Evolutionary conservation across 1,140 invertebrate species (phyloP).

Genomic region (Metaphire vulgaris): DNA sequence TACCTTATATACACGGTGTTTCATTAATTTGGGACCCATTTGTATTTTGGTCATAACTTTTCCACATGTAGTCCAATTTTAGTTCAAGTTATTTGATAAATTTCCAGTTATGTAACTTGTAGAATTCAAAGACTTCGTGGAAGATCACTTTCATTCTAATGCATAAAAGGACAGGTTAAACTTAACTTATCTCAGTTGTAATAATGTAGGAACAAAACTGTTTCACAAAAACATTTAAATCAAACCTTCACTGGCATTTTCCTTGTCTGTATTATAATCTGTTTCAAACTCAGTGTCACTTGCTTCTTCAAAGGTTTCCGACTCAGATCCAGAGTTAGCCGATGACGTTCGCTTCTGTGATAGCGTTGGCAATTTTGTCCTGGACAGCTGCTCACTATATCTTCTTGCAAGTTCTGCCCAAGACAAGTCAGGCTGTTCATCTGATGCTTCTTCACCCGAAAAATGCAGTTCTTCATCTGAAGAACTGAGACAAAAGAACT

Average conservation of each 20-base stretch:
- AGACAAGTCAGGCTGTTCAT: conserved; percentile 23
- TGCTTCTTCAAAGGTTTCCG: conserved; percentile 30
- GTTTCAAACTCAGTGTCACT: conserved; percentile 26
- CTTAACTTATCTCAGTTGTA: too few relatives aligned
- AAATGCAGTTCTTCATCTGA: conserved; percentile 27
- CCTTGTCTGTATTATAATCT: conserved; percentile 34
- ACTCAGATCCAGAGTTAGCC: conserved; percentile 14
- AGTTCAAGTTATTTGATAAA: too few relatives aligned
- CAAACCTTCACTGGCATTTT: conserved; percentile 10
- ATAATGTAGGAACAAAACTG: too few relatives aligned
- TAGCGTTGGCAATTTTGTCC: not conserved
- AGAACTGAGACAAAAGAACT: conserved; percentile 13
- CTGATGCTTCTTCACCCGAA: conserved; percentile 25
- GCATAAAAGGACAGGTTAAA: too few relatives aligned
- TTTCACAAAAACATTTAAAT: too few relatives aligned
- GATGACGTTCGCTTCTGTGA: not conserved
- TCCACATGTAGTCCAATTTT: too few relatives aligned
- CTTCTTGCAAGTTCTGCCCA: conserved; percentile 22
- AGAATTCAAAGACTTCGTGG: too few relatives aligned
- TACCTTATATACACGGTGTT: too few relatives aligned
- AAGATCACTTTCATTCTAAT: too few relatives aligned
- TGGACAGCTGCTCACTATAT: not conserved
- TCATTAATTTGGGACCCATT: too few relatives aligned
- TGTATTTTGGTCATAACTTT: too few relatives aligned
- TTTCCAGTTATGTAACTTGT: too few relatives aligned